A percentile compares a stretch with the other conserved stretches of the same genome.
phyloP scores from a whole-genome alignment of 2,888 invertebrate genomes.

The Parnassius orleans region DNA sequence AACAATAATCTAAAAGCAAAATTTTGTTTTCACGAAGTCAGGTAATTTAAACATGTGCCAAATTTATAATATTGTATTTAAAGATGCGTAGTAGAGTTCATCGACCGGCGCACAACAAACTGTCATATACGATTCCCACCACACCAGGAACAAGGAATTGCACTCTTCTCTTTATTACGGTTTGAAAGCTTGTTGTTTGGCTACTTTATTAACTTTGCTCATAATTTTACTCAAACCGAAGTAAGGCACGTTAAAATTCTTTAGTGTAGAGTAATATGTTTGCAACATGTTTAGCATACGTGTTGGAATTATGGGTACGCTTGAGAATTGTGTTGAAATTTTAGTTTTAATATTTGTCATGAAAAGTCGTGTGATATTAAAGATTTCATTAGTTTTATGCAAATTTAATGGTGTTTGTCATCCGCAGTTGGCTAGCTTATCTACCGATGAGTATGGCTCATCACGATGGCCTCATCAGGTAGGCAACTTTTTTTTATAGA shows the following conservation, averaged over 20 bases:
- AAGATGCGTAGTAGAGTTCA: constrained; percentile 10
- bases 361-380: constrained; percentile 7
- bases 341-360: constrained; percentile 3
- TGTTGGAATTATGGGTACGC: constrained; percentile 28
- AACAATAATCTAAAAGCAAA: constrained; percentile 19
- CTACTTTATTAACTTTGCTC: constrained; percentile 34
- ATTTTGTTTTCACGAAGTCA: constrained; percentile 11
- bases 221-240: constrained; percentile 34
- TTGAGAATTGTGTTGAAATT: constrained; percentile 11
- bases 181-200: constrained; percentile 47
- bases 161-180: constrained; percentile 49
- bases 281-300: constrained; percentile 32
- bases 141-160: constrained; percentile 47
- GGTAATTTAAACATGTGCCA: constrained; percentile 17
- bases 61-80: constrained; percentile 20
- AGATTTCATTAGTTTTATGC: too few relatives aligned
- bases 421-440: too few relatives aligned
- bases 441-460: too few relatives aligned
- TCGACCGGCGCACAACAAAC: constrained; percentile 30
- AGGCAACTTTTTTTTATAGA: too few relatives aligned
- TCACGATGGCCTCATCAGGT: too few relatives aligned
- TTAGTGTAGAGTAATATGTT: constrained; percentile 28
- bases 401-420: too few relatives aligned
- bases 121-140: constrained; percentile 38
- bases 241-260: constrained; percentile 36